These are phyloP conservation scores for Papilio glaucus DNA, from an alignment of 1,140 invertebrate genomes.

Conservation along the genomic window DNA sequence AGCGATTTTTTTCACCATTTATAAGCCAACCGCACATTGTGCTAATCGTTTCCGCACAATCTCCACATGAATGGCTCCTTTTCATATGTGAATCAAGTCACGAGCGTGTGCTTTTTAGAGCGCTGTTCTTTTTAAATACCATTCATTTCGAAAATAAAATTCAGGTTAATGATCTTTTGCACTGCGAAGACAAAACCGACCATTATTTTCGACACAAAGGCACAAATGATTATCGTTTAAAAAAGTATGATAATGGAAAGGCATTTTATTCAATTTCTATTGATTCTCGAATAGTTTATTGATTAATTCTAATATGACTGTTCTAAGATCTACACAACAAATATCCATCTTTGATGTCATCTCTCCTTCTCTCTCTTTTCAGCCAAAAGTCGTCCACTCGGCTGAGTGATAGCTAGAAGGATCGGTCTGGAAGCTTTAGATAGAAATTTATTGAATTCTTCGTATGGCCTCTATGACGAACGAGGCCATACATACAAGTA, in stretches of 20 bases:
- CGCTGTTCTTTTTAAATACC: slow-evolving; percentile 26
- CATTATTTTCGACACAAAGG: slow-evolving; percentile 25
- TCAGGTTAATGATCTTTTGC: slow-evolving; percentile 33
- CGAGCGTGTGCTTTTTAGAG: slow-evolving; percentile 25
- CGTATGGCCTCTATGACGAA: no score
- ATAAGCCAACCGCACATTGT: slow-evolving; percentile 26
- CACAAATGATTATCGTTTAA: background rate
- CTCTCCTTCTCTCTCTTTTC: no score
- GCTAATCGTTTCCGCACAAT: slow-evolving; percentile 36
- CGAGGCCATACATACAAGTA: no score
- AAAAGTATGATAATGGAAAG: background rate
- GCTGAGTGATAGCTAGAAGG: no score
- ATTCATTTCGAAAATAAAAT: slow-evolving; percentile 32
- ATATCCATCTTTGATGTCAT: no score
- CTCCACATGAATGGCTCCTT: slow-evolving; percentile 31
- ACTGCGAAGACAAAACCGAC: slow-evolving; percentile 13
- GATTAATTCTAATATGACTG: background rate
- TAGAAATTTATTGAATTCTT: no score
- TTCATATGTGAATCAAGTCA: slow-evolving; percentile 32
- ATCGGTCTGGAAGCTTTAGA: no score
- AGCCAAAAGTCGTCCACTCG: no score
- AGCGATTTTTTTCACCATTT: slow-evolving; percentile 28
- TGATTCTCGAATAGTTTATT: background rate
- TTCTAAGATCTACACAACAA: no score
- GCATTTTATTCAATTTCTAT: background rate